phyloP scores from a whole-genome alignment of 2,797 vertebrate genomes.

The Lithobates pipiens region DNA sequence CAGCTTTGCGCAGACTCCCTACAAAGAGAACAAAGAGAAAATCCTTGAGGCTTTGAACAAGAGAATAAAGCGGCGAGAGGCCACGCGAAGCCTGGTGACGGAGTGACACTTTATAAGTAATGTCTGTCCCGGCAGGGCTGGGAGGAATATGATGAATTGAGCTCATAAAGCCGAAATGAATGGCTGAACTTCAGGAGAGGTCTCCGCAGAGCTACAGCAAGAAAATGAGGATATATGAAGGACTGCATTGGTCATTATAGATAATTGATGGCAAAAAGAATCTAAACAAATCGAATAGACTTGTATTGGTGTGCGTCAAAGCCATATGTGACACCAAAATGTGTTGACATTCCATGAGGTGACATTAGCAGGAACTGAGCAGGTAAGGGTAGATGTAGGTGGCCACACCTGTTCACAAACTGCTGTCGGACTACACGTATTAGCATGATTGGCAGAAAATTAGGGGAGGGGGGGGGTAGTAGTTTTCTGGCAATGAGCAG shows the following conservation, averaged over 20 bases:
- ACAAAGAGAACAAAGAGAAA: background rate
- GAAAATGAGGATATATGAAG: constrained; percentile 29
- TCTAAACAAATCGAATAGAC: background rate
- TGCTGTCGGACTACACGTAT: too few species aligned
- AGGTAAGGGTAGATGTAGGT: too few species aligned
- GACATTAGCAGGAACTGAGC: background rate
- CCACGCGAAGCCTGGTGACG: background rate
- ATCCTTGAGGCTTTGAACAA: background rate
- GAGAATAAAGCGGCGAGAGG: constrained; percentile 11
- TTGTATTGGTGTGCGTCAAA: too few species aligned
- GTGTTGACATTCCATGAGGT: background rate
- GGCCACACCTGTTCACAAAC: too few species aligned
- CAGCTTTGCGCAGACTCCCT: background rate
- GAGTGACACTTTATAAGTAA: constrained; percentile 22
- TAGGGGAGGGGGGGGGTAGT: too few species aligned
- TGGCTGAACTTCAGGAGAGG: constrained; percentile 30
- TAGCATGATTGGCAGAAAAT: too few species aligned
- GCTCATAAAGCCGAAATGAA: constrained; percentile 61
- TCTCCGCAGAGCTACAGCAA: constrained; percentile 55
- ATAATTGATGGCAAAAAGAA: constrained; percentile 31
- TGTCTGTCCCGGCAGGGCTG: background rate
- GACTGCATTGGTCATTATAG: constrained; percentile 20
- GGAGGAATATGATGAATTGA: constrained; percentile 20
- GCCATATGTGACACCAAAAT: too few species aligned
- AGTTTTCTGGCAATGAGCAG: too few species aligned